A percentile compares a stretch with the other conserved stretches of the same genome.
Evolutionary conservation across 2,888 invertebrate genomes (phyloP).

Genomic region (Nephrotoma guestfalica): DNA sequence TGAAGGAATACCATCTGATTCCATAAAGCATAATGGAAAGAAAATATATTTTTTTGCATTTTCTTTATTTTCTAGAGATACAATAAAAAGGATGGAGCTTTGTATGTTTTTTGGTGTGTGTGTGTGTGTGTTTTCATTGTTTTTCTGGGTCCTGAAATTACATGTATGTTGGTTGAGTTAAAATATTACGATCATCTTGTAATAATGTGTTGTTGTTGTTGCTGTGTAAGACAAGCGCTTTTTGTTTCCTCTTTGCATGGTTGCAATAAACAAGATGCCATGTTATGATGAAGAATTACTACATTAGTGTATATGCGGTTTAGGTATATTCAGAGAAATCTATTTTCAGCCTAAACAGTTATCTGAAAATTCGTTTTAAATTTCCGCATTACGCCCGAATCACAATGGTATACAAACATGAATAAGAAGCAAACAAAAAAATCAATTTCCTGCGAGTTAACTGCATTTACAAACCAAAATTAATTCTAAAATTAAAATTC

Average conservation of each 20-base stretch:
- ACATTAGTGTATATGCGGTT: neutral
- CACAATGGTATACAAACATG: neutral
- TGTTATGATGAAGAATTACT: neutral
- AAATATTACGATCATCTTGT: neutral
- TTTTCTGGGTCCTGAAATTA: neutral
- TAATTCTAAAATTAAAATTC: neutral
- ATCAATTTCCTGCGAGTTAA: neutral
- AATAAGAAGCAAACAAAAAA: neutral
- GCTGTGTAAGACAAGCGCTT: neutral
- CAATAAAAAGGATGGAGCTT: neutral
- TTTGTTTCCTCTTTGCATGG: neutral
- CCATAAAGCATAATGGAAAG: neutral
- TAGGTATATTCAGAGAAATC: neutral
- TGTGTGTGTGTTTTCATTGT: neutral
- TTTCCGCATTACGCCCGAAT: neutral
- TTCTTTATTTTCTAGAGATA: neutral
- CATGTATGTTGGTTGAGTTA: neutral
- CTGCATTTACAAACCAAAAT: neutral
- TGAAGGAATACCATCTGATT: neutral
- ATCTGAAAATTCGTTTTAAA: neutral
- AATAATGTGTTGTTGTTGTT: neutral
- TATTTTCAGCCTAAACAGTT: neutral
- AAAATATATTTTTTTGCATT: neutral
- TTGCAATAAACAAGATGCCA: neutral
- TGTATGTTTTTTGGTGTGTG: neutral